Conservation (phyloP, 2,113 vertebrate species). For the Myotis lucifugus region DNA sequence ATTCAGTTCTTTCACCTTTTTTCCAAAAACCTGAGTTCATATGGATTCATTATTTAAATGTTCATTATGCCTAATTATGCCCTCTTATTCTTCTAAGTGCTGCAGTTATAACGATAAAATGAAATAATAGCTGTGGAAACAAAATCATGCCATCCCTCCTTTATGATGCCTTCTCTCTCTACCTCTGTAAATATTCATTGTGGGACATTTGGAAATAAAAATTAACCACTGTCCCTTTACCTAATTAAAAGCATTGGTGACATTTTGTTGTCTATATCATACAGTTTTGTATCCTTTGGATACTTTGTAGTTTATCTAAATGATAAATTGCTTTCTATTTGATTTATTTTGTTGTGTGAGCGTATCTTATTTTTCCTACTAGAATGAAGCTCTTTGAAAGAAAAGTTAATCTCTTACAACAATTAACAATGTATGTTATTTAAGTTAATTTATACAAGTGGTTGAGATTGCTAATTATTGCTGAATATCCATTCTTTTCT, state of each 20-base stretch:
- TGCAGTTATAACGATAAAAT: not conserved
- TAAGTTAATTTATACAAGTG: not conserved
- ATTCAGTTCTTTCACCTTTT: not conserved
- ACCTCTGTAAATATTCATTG: not conserved
- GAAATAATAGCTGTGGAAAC: not conserved
- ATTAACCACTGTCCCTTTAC: not conserved
- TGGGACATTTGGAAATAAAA: conserved; percentile 38
- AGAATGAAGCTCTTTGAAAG: conserved; percentile 40
- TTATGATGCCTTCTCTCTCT: not conserved
- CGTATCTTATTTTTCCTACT: not conserved
- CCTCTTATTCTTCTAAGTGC: not conserved
- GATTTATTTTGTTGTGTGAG: not conserved
- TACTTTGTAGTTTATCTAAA: not conserved
- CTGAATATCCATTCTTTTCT: not conserved
- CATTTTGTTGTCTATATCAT: not conserved
- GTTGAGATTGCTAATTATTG: not conserved
- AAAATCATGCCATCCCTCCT: not conserved
- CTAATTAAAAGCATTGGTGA: not conserved
- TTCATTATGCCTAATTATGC: conserved; percentile 25
- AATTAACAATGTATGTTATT: not conserved
- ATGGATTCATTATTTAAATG: conserved; percentile 24
- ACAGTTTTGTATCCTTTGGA: not conserved
- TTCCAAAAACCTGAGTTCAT: not conserved
- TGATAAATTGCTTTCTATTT: conserved; percentile 9
- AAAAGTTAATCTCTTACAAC: not conserved